Evolutionary conservation across 2,888 invertebrate species (phyloP), one percentile per base, ranked within the genome.

Genomic region (Rosalia funebris): DNA sequence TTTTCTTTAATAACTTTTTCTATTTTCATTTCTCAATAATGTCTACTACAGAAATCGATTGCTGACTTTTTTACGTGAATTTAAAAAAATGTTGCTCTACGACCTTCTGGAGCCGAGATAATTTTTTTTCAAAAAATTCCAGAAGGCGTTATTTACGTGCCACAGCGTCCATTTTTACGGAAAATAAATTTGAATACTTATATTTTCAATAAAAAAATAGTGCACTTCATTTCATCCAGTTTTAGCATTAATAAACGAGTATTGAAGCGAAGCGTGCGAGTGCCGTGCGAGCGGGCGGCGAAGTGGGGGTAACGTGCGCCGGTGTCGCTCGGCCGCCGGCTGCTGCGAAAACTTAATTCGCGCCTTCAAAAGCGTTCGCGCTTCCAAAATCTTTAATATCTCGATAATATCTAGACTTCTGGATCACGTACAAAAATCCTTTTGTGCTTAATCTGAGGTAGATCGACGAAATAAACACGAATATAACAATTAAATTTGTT

Each of bases 401-500:
- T 25, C 25, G 25, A 5, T 7, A 25, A 25, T 25, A 25, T 25
- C 25, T 25, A 3, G 25, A 25, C 25, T 25, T 25, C 25, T 25
- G 25, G 25, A 25, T 7, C 25, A 25, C 7, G 25, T 25, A 25
- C 25, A 25, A 25, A 25, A 25, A 25, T 25, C 25, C 25, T 5
- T 25, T 25, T 25, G 7, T 25, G 7, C 25, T 25, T 25, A 25
- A 25, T 25, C 25, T 25, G 25, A 14, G 39, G 39, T 39, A 15
- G 15, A 11, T 39, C 15, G 39, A 39, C 39, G 39, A 39, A 14
- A 39, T 39, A 39, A 39, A 39, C 14, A 15, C 15, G 39, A 39
- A 39, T 39, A 12, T 39, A 14, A 39, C 14, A 39, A 39, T 39
- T 39, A 39, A 5, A 39, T 39, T 39, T 39, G 11, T 39, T 12